These are phyloP conservation scores for Ceriagrion tenellum DNA, from an alignment of 2,888 invertebrate genomes.

Conservation along the genomic window DNA sequence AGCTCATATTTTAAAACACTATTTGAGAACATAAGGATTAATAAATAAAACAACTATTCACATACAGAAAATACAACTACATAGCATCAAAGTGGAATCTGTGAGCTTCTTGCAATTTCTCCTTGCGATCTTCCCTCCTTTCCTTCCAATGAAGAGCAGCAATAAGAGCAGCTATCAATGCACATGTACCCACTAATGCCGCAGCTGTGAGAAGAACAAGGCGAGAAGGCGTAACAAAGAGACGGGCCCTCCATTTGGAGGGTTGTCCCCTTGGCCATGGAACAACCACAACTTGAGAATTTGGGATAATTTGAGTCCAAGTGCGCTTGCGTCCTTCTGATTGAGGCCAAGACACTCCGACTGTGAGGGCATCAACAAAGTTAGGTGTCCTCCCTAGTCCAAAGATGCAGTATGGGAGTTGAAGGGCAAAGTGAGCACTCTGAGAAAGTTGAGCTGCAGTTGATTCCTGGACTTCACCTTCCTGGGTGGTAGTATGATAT, in stretches of 20 bases:
- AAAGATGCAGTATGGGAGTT: conserved; percentile 96
- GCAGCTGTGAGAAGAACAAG: conserved; percentile 94
- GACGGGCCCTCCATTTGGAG: conserved; percentile 91
- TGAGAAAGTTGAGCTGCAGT: conserved; percentile 94
- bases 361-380: conserved; percentile 94
- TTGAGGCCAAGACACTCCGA: conserved; percentile 80
- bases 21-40: not conserved
- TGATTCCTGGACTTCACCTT: conserved; percentile 89
- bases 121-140: conserved; percentile 88
- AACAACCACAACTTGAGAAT: conserved; percentile 97
- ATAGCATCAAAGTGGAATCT: conserved; percentile 93
- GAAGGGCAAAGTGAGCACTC: conserved; percentile 94
- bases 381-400: conserved; percentile 99
- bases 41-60: conserved; percentile 40
- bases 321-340: conserved; percentile 78
- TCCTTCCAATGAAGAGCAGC: conserved; percentile 94
- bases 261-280: conserved; percentile 90
- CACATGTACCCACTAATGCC: conserved; percentile 91
- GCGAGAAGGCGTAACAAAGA: conserved; percentile 97
- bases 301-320: conserved; percentile 97
- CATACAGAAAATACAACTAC: conserved; percentile 78
- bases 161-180: conserved; percentile 91
- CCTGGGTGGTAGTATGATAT: conserved; percentile 93
- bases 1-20: not conserved
- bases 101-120: conserved; percentile 89